These are phyloP conservation scores for Cinara cedri DNA, from an alignment of 2,888 invertebrate species.

Conservation along the genomic window DNA sequence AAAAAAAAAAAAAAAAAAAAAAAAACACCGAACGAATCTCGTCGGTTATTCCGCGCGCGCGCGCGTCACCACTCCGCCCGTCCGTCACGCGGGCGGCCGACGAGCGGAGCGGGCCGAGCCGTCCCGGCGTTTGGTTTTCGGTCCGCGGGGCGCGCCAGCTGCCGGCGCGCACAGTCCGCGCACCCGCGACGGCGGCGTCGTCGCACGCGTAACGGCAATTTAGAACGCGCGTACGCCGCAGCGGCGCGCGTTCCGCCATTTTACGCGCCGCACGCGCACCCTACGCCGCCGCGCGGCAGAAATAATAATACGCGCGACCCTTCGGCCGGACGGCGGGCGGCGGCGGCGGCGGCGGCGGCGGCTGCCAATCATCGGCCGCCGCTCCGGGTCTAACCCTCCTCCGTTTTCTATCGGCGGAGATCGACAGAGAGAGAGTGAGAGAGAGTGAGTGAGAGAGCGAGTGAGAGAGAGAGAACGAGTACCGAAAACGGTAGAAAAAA, in stretches of 20 bases:
- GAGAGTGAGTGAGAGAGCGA: too few relatives aligned
- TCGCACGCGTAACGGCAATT: not conserved
- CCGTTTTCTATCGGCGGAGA: not conserved
- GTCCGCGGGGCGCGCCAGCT: slow-evolving; percentile 43
- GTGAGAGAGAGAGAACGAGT: too few relatives aligned
- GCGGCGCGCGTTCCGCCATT: slow-evolving; percentile 23
- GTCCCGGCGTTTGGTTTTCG: not conserved
- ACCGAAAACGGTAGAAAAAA: too few relatives aligned
- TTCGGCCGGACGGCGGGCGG: not conserved
- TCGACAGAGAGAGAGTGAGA: too few relatives aligned
- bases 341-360: not conserved
- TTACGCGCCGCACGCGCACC: slow-evolving; percentile 23
- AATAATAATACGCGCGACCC: slow-evolving; percentile 4
- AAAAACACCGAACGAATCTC: too few relatives aligned
- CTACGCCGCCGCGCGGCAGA: not conserved
- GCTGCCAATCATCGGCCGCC: slow-evolving; percentile 2
- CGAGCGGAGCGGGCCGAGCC: too few relatives aligned
- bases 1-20: not conserved
- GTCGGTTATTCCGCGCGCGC: too few relatives aligned
- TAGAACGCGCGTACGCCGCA: not conserved
- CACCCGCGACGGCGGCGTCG: too few relatives aligned
- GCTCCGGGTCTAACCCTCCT: slow-evolving; percentile 5
- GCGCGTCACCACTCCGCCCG: too few relatives aligned
- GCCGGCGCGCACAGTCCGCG: not conserved
- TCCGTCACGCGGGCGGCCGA: too few relatives aligned